These are phyloP conservation scores for Ochropleura plecta DNA, from an alignment of 2,888 invertebrate species.

Conservation along the genomic window DNA sequence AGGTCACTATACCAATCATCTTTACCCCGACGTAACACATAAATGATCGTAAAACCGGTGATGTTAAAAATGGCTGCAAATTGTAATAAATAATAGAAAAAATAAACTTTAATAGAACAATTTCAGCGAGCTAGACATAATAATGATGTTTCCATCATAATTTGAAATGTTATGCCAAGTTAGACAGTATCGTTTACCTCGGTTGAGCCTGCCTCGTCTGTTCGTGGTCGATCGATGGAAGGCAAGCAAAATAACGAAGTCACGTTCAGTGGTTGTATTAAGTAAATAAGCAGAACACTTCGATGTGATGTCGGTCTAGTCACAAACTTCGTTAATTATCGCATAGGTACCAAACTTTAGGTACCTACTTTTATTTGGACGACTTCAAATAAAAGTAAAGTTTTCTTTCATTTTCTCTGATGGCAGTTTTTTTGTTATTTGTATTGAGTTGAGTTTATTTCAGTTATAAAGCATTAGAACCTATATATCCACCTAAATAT, in stretches of 20 bases:
- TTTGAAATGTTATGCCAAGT: conserved; percentile 41
- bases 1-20: conserved; percentile 51
- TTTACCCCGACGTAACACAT: conserved; percentile 15
- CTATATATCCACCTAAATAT: neutral
- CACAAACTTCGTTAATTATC: conserved; percentile 40
- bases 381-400: neutral
- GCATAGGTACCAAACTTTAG: neutral
- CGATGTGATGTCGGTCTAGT: conserved; percentile 5
- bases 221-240: conserved; percentile 42
- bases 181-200: conserved; percentile 31
- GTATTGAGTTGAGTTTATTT: neutral
- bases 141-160: conserved; percentile 44
- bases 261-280: conserved; percentile 52
- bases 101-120: conserved; percentile 5
- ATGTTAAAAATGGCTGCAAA: neutral
- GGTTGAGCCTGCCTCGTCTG: conserved; percentile 15
- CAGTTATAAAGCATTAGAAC: neutral
- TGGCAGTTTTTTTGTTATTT: conserved; percentile 25
- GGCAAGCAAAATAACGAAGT: conserved; percentile 56
- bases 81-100: neutral
- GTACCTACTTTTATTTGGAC: conserved; percentile 21
- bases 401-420: neutral
- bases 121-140: conserved; percentile 18
- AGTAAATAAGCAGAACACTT: conserved; percentile 46
- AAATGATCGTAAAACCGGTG: neutral